Conservation (phyloP, 2,797 vertebrate genomes). For the Spinus pinus region DNA sequence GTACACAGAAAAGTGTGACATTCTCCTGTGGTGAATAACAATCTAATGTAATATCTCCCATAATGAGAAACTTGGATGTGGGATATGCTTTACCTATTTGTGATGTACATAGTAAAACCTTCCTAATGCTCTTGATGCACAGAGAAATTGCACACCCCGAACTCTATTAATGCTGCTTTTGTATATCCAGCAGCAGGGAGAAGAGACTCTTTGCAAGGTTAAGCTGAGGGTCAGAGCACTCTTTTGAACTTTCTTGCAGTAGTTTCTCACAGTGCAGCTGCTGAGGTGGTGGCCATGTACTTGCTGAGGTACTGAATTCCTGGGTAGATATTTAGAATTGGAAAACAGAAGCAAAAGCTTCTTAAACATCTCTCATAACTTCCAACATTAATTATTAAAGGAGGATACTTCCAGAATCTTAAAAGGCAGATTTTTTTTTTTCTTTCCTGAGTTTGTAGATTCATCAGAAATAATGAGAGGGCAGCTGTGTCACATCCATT, state of each 20-base stretch:
- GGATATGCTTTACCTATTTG: conserved; percentile 31
- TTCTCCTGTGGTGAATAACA: conserved; percentile 55
- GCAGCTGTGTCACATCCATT: background rate
- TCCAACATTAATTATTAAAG: conserved; percentile 47
- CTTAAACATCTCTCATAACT: conserved; percentile 39
- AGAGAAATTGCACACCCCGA: background rate
- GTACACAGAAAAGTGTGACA: conserved; percentile 48
- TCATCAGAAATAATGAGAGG: conserved; percentile 1
- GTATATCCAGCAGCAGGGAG: background rate
- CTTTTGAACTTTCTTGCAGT: conserved; percentile 21
- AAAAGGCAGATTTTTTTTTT: conserved; percentile 30
- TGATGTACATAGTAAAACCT: conserved; percentile 18
- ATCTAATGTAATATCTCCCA: background rate
- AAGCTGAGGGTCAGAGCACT: conserved; percentile 5
- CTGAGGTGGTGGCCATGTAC: background rate
- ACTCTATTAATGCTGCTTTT: conserved; percentile 41
- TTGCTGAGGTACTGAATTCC: conserved; percentile 3
- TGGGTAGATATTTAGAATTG: conserved; percentile 17
- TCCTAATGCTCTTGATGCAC: background rate
- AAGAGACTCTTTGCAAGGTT: conserved; percentile 34
- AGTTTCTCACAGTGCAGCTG: background rate
- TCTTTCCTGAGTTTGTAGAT: conserved; percentile 3
- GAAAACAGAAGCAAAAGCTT: conserved; percentile 25
- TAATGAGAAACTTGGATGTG: conserved; percentile 14
- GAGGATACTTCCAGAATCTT: conserved; percentile 27